Evolutionary conservation across 2,113 vertebrate genomes (phyloP).

Genomic region (Ctenodactylus gundi): DNA sequence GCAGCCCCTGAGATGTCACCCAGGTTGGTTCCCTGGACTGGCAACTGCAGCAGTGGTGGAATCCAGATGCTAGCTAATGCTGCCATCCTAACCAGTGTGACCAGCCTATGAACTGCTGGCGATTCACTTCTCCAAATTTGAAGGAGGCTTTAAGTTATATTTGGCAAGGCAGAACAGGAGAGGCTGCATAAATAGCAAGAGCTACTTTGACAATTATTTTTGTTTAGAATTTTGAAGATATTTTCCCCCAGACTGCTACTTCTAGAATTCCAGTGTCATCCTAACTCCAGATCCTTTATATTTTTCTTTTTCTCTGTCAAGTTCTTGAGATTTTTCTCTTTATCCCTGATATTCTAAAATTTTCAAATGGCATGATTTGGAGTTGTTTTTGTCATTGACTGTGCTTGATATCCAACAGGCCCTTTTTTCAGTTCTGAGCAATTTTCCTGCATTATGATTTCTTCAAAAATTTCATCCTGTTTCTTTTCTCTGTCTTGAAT

Average conservation of each 20-base stretch:
- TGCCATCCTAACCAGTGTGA: too few species aligned
- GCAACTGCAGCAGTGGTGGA: too few species aligned
- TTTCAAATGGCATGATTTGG: not conserved
- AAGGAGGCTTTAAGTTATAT: not conserved
- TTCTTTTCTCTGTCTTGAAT: not conserved
- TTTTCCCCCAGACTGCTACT: not conserved
- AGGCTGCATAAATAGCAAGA: not conserved
- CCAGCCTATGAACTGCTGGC: too few species aligned
- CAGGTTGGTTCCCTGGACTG: not conserved
- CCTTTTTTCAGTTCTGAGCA: not conserved
- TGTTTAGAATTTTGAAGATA: not conserved
- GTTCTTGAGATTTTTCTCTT: not conserved
- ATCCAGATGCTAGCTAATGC: not conserved
- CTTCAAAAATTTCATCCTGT: not conserved
- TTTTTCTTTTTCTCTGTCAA: not conserved
- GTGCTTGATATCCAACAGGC: not conserved
- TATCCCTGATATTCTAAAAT: not conserved
- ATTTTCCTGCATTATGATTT: slow-evolving; percentile 20
- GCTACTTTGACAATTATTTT: not conserved
- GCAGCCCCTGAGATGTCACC: not conserved
- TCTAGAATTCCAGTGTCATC: not conserved
- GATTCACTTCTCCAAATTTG: not conserved
- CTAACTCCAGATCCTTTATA: not conserved
- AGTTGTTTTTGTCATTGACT: not conserved
- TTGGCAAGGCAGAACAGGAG: not conserved